Evolutionary conservation across 2,113 vertebrate species (phyloP).

Genomic region (Platycercus adscitus): DNA sequence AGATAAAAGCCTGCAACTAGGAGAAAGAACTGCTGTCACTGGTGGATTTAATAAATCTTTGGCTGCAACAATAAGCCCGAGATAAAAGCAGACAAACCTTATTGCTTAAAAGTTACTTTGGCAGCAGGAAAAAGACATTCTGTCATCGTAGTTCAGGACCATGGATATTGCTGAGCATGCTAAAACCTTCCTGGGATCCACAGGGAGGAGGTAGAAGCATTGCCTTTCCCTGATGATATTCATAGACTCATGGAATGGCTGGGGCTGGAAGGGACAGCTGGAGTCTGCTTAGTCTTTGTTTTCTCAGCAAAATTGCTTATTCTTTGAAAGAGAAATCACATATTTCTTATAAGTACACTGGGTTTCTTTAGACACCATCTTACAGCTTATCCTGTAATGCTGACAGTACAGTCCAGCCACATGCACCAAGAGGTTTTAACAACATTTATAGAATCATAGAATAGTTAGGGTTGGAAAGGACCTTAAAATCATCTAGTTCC

Average conservation of each 20-base stretch:
- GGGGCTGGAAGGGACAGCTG: rapidly evolving
- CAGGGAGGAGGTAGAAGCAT: background rate
- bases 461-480: no score
- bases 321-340: background rate
- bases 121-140: background rate
- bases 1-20: constrained; percentile 26
- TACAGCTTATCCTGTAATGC: background rate
- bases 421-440: background rate
- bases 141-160: background rate
- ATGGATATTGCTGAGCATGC: rapidly evolving
- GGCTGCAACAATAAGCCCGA: background rate
- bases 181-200: background rate
- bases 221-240: background rate
- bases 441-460: background rate
- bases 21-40: constrained; percentile 22
- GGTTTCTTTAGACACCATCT: background rate
- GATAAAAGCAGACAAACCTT: constrained; percentile 24
- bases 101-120: background rate
- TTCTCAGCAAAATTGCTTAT: background rate
- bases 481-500: no score
- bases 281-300: background rate
- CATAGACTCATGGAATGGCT: rapidly evolving
- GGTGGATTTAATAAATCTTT: constrained; percentile 46
- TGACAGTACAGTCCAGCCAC: background rate
- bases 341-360: background rate